Conservation (phyloP, 2,888 invertebrate species). For the Lasioglossum lativentre region DNA sequence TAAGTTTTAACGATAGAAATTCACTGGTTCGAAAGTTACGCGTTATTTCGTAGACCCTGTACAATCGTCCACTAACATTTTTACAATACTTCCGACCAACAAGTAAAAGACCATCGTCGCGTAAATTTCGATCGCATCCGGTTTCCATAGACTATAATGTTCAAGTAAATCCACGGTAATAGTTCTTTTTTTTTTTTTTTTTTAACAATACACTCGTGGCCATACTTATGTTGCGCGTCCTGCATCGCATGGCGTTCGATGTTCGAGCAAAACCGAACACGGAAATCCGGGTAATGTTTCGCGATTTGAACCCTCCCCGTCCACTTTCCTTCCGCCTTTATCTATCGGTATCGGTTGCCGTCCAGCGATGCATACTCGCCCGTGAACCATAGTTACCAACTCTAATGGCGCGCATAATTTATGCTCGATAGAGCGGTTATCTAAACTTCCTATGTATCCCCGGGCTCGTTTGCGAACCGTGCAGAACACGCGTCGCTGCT, state of each 20-base stretch:
- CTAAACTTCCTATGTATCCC: slow-evolving; percentile 64
- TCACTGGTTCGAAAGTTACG: no score
- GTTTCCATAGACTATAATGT: neutral
- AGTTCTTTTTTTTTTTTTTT: no score
- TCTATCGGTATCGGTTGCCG: slow-evolving; percentile 70
- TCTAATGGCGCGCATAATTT: slow-evolving; percentile 81
- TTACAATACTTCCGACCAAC: neutral
- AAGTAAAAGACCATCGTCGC: neutral
- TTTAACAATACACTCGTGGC: no score
- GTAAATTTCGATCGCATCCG: neutral
- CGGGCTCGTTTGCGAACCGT: slow-evolving; percentile 15
- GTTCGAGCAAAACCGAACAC: slow-evolving; percentile 19
- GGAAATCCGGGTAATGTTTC: slow-evolving; percentile 56
- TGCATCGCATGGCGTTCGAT: neutral
- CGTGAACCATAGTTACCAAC: slow-evolving; percentile 75
- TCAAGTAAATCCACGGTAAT: neutral
- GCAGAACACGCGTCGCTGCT: slow-evolving; percentile 45
- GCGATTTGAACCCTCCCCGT: slow-evolving; percentile 13
- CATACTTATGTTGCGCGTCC: neutral
- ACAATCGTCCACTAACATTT: neutral
- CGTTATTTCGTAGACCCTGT: neutral
- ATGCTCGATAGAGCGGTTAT: slow-evolving; percentile 75
- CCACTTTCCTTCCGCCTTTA: slow-evolving; percentile 57
- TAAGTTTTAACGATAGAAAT: no score
- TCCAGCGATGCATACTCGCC: slow-evolving; percentile 75